phyloP scores from a whole-genome alignment of 2,888 invertebrate species.

The Prosapia bicincta region DNA sequence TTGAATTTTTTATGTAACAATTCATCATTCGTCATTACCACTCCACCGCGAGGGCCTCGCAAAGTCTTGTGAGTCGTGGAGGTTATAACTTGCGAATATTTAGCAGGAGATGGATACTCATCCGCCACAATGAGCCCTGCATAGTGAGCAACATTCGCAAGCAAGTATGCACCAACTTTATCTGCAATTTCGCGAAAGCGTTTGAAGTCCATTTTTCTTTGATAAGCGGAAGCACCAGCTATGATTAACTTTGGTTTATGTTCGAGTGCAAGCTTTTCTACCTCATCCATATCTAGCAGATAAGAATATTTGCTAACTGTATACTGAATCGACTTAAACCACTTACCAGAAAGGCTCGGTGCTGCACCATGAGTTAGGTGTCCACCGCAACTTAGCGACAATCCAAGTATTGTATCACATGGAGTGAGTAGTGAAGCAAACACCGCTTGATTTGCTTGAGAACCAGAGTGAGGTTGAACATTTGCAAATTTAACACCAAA shows the following conservation, averaged over 20 bases:
- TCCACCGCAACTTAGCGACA: too few relatives aligned
- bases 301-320: too few relatives aligned
- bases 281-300: not conserved
- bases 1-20: not conserved
- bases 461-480: too few relatives aligned
- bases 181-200: not conserved
- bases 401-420: too few relatives aligned
- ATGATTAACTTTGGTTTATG: not conserved
- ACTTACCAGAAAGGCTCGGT: too few relatives aligned
- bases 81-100: not conserved
- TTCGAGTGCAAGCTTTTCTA: not conserved
- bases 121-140: constrained; percentile 7
- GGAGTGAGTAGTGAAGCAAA: too few relatives aligned
- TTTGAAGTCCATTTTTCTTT: not conserved
- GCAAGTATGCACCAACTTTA: not conserved
- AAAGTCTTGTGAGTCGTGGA: constrained; percentile 11
- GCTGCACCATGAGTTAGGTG: too few relatives aligned
- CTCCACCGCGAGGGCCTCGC: not conserved
- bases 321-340: not conserved
- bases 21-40: not conserved
- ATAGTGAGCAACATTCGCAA: not conserved
- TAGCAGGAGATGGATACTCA: not conserved
- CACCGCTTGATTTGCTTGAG: too few relatives aligned
- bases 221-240: constrained; percentile 4
- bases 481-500: too few relatives aligned